Evolutionary conservation across 2,888 invertebrate species (phyloP).

Genomic region (Alcis repandata): DNA sequence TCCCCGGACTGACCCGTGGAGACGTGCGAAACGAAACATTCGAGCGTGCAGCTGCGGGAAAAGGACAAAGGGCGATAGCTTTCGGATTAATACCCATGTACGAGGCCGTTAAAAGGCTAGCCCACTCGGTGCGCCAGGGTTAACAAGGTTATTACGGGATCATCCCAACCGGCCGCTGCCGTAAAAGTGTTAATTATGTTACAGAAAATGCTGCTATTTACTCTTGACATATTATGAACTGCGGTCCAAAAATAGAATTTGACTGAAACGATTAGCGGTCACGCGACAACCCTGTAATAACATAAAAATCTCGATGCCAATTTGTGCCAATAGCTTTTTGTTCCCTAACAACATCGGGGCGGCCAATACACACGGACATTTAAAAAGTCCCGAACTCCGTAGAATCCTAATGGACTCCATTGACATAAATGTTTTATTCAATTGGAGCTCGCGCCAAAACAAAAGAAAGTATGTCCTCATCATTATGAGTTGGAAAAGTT

Average conservation of each 20-base stretch:
- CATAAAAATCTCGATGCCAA: slow-evolving; percentile 40
- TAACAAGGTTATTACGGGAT: slow-evolving; percentile 87
- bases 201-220: slow-evolving; percentile 76
- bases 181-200: slow-evolving; percentile 86
- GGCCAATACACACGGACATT: slow-evolving; percentile 64
- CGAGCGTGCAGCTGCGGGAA: slow-evolving; percentile 63
- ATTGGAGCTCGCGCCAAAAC: slow-evolving; percentile 79
- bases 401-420: slow-evolving; percentile 81
- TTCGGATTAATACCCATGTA: slow-evolving; percentile 86
- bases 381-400: slow-evolving; percentile 72
- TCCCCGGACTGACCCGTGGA: slow-evolving; percentile 80
- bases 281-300: slow-evolving; percentile 40
- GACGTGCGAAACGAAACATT: slow-evolving; percentile 76
- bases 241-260: slow-evolving; percentile 53
- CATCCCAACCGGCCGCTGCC: slow-evolving; percentile 82
- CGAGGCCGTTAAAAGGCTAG: slow-evolving; percentile 85
- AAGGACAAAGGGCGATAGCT: slow-evolving; percentile 82
- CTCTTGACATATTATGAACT: slow-evolving; percentile 63
- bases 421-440: slow-evolving; percentile 86
- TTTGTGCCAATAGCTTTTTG: slow-evolving; percentile 51
- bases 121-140: slow-evolving; percentile 82
- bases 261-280: slow-evolving; percentile 32
- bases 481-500: slow-evolving; percentile 79
- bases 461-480: slow-evolving; percentile 81
- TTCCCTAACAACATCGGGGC: slow-evolving; percentile 53